Conservation (phyloP, 2,888 invertebrate species). For the Nomada ferruginata region DNA sequence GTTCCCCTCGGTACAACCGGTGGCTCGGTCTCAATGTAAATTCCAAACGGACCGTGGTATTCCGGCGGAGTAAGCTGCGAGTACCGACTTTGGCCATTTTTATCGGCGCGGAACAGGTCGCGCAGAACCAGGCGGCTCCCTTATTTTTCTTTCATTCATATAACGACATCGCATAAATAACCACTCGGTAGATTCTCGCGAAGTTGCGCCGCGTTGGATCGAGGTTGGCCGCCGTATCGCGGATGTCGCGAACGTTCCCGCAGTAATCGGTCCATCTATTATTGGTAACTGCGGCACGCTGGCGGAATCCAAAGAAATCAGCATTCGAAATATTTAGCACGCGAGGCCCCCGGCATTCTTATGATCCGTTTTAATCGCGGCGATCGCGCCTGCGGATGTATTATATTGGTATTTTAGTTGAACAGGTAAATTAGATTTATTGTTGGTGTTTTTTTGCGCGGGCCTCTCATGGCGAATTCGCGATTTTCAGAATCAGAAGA, state of each 20-base stretch:
- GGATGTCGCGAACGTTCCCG: conserved; percentile 39
- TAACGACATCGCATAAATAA: conserved; percentile 57
- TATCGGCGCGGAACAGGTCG: conserved; percentile 64
- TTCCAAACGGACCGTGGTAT: conserved; percentile 55
- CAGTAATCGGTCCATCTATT: conserved; percentile 40
- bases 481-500: too few relatives aligned
- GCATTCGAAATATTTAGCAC: not conserved
- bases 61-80: conserved; percentile 43
- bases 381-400: too few relatives aligned
- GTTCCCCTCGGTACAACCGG: conserved; percentile 34
- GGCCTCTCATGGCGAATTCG: too few relatives aligned
- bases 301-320: not conserved
- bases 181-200: conserved; percentile 25
- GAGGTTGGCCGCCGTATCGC: not conserved
- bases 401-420: not conserved
- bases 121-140: conserved; percentile 55
- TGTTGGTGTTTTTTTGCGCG: too few relatives aligned
- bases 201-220: conserved; percentile 3
- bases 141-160: conserved; percentile 67
- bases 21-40: conserved; percentile 60
- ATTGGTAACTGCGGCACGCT: conserved; percentile 13
- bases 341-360: not conserved
- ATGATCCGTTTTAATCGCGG: not conserved
- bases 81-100: conserved; percentile 55
- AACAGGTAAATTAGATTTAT: too few relatives aligned